Conservation (phyloP, 2,113 vertebrate genomes). For the Heterochromis multidens region DNA sequence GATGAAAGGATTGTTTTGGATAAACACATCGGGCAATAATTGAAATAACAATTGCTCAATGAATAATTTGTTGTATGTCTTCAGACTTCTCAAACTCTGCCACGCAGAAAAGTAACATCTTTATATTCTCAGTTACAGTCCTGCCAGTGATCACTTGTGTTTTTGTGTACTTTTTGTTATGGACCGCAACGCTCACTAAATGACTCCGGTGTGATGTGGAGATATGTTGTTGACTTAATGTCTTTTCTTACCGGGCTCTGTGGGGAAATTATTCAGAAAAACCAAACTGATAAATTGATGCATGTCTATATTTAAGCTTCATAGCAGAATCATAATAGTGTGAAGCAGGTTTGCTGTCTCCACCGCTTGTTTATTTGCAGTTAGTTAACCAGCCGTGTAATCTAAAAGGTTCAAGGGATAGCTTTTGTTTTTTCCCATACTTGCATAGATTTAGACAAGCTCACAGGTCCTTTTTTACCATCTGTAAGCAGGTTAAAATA, state of each 20-base stretch:
- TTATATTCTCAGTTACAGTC: not conserved
- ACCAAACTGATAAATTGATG: slow-evolving; percentile 25
- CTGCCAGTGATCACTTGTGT: not conserved
- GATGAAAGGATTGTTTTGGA: not conserved
- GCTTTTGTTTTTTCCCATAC: not conserved
- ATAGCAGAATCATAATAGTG: slow-evolving; percentile 23
- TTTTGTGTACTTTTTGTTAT: not conserved
- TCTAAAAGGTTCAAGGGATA: slow-evolving; percentile 10
- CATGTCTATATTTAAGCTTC: slow-evolving; percentile 44
- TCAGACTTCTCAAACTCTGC: not conserved
- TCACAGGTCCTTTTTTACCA: not conserved
- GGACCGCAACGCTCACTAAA: slow-evolving; percentile 19
- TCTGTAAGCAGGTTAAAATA: not conserved
- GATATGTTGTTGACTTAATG: slow-evolving; percentile 19
- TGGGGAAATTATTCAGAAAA: slow-evolving; percentile 27
- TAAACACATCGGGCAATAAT: not conserved
- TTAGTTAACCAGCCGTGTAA: slow-evolving; percentile 26
- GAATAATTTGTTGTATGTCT: not conserved
- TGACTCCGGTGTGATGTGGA: not conserved
- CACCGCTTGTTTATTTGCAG: slow-evolving; percentile 28
- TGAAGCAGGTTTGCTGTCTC: slow-evolving; percentile 4
- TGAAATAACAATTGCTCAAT: slow-evolving; percentile 1
- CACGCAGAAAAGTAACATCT: not conserved
- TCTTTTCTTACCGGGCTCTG: slow-evolving; percentile 35
- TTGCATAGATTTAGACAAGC: not conserved